Conservation (phyloP, 2,888 invertebrate species). For the Ptycholaimellus sp. region DNA sequence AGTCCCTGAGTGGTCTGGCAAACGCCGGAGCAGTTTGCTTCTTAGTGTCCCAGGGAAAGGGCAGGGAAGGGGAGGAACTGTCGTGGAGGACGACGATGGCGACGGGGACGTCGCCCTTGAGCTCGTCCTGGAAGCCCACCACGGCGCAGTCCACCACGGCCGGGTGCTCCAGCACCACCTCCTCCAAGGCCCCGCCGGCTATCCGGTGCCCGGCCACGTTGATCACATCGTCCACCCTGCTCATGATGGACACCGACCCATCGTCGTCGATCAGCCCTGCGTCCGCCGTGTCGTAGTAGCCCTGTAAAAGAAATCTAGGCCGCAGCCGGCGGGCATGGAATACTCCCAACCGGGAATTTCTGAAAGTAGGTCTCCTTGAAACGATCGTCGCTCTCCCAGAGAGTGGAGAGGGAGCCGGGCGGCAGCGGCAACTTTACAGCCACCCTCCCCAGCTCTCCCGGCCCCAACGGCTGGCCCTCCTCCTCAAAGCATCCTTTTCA, state of each 20-base stretch:
- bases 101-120: constrained; percentile 68
- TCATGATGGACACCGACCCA: constrained; percentile 59
- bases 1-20: neutral
- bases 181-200: constrained; percentile 65
- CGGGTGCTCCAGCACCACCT: constrained; percentile 27
- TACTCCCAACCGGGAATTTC: constrained; percentile 52
- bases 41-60: neutral
- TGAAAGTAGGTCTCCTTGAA: constrained; percentile 59
- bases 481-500: too few relatives aligned
- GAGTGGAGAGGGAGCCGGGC: constrained; percentile 58
- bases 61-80: constrained; percentile 11
- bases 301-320: constrained; percentile 36
- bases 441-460: constrained; percentile 55
- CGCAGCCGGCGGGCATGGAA: too few relatives aligned
- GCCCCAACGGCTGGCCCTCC: constrained; percentile 44
- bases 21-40: neutral
- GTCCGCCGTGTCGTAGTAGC: constrained; percentile 80
- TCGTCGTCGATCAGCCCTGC: constrained; percentile 60
- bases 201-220: constrained; percentile 79
- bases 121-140: constrained; percentile 49
- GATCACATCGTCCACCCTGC: constrained; percentile 74
- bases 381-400: constrained; percentile 53
- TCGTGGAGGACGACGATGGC: constrained; percentile 57
- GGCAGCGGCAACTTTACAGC: constrained; percentile 51
- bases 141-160: constrained; percentile 4